Percentiles rank a stretch among this genome's conserved stretches.
phyloP scores from a whole-genome alignment of 2,797 vertebrate genomes.

The Babyrousa celebensis region DNA sequence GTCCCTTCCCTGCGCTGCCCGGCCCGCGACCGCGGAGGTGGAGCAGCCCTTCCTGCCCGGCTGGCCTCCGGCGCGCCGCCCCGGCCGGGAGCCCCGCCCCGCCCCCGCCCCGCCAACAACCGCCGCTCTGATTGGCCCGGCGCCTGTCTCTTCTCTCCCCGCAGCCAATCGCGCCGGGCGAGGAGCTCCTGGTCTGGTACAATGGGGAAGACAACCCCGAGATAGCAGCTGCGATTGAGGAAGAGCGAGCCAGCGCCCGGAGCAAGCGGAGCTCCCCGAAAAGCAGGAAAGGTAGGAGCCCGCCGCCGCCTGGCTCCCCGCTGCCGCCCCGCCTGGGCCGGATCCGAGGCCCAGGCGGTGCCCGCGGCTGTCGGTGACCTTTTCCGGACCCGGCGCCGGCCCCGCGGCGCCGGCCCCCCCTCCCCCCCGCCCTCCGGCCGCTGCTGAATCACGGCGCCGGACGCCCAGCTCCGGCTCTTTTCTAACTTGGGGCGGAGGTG shows the following conservation, averaged over 20 bases:
- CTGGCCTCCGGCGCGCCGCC: constrained; percentile 75
- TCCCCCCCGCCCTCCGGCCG: not conserved
- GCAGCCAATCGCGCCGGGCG: constrained; percentile 96
- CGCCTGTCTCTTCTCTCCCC: constrained; percentile 90
- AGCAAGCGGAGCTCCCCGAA: constrained; percentile 94
- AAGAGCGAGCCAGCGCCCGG: constrained; percentile 96
- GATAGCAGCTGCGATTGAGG: constrained; percentile 99
- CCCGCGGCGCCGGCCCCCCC: not conserved
- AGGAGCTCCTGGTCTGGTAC: constrained; percentile 98
- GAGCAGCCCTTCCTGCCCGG: constrained; percentile 86
- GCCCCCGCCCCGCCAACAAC: constrained; percentile 91
- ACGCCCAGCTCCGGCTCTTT: not conserved
- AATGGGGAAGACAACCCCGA: constrained; percentile 98
- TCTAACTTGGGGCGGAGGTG: constrained; percentile 23
- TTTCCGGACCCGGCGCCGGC: not conserved
- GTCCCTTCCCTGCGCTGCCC: not conserved
- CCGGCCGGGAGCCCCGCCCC: constrained; percentile 83
- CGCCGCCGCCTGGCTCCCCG: not conserved
- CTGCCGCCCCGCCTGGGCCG: not conserved
- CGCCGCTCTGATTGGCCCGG: constrained; percentile 93
- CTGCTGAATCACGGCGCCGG: constrained; percentile 76
- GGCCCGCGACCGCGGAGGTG: not conserved
- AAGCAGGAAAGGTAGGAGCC: constrained; percentile 95
- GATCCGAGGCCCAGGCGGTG: not conserved
- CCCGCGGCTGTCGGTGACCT: constrained; percentile 42